These are phyloP conservation scores for Trogon melanurus DNA, from an alignment of 2,113 vertebrate genomes.

Conservation along the genomic window DNA sequence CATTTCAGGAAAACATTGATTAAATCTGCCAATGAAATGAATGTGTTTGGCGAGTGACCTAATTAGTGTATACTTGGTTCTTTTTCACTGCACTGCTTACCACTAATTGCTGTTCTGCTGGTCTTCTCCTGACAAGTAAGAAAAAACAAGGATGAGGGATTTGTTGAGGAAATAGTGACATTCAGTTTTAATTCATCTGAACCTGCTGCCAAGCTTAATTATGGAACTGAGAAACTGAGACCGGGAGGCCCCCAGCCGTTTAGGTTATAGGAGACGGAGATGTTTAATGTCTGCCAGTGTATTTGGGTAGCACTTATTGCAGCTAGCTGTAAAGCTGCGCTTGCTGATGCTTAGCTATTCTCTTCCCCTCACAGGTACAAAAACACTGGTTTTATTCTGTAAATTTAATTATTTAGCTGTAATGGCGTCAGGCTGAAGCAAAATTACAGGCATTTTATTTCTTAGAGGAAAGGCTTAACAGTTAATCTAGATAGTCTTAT, in stretches of 20 bases:
- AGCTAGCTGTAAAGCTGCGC: constrained; percentile 23
- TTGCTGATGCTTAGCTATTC: constrained; percentile 50
- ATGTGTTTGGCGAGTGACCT: constrained; percentile 76
- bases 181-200: constrained; percentile 78
- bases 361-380: constrained; percentile 24
- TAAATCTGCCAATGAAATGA: constrained; percentile 74
- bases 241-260: constrained; percentile 41
- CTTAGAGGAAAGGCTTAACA: constrained; percentile 7
- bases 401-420: constrained; percentile 48
- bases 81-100: constrained; percentile 75
- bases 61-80: constrained; percentile 76
- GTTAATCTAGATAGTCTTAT: neutral
- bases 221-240: constrained; percentile 64
- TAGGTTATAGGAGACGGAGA: constrained; percentile 14
- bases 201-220: constrained; percentile 76
- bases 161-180: constrained; percentile 75
- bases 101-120: constrained; percentile 76
- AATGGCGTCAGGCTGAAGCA: constrained; percentile 47
- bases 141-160: constrained; percentile 75
- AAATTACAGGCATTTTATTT: constrained; percentile 45
- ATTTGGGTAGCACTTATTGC: constrained; percentile 22
- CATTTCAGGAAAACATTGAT: constrained; percentile 80
- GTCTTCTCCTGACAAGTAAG: constrained; percentile 74
- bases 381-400: neutral
- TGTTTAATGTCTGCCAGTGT: constrained; percentile 36